Conservation (phyloP, 2,797 vertebrate species). For the Peromyscus melanophrys region DNA sequence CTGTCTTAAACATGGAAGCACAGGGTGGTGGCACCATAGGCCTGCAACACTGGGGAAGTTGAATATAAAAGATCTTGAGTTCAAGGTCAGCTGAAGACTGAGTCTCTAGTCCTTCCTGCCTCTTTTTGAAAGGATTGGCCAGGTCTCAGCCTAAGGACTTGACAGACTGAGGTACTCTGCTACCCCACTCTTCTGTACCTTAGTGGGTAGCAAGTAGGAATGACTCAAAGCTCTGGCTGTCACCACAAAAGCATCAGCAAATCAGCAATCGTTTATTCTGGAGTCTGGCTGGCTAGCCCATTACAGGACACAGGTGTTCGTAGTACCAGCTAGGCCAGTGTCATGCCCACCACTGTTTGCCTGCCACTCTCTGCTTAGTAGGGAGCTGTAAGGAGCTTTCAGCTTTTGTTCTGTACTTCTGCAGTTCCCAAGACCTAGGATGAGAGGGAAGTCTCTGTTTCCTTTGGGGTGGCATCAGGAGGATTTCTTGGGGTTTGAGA, state of each 20-base stretch:
- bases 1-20: not conserved
- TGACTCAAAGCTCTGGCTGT: not conserved
- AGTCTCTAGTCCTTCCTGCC: not conserved
- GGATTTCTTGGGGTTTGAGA: not conserved
- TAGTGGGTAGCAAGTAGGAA: not conserved
- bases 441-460: not conserved
- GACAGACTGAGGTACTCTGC: not conserved
- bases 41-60: not conserved
- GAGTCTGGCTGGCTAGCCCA: not conserved
- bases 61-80: not conserved
- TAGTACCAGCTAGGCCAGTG: not conserved
- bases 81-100: not conserved
- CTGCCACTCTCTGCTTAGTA: no score
- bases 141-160: not conserved
- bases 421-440: not conserved
- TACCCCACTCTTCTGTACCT: not conserved
- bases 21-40: not conserved
- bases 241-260: not conserved
- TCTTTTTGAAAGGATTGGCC: not conserved
- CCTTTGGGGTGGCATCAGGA: not conserved
- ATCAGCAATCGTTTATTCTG: conserved; percentile 75
- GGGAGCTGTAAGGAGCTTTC: not conserved
- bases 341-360: not conserved
- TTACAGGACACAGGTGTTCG: not conserved
- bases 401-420: not conserved